Base-by-base conservation (phyloP, 2,888 invertebrate species). In the Tachina lurida region DNA sequence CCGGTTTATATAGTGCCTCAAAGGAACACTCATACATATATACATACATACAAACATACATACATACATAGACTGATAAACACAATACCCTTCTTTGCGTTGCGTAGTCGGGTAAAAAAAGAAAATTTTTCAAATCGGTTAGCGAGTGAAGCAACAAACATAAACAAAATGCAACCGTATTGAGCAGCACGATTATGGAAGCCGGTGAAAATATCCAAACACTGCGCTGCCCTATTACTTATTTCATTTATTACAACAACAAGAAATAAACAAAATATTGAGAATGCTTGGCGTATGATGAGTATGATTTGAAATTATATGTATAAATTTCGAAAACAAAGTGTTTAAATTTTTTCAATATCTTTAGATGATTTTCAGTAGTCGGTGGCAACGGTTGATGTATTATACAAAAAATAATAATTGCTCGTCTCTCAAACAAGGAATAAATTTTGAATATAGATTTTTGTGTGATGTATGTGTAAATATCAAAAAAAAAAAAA, bases 311-410 rank as follows among this genome's bases (percentile, higher is more conserved):
- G 49, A 73, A 83, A 56, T 60, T 71, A 15, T 71, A 15, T 62
- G 13, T 31, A 58, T 12, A 31, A 60, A 67, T 81, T 77, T 73
- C 60, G 58, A 83, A 73, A 45, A 62, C 15, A 39, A 17, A 47
- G 10, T 65, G 67, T 60, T 77, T 60, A 74, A 52, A 49, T 41
- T 58, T 67, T 74, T 74, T 74, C 74, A 81, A 81, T 67, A 71
- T 83, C 19, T 74, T 82, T 60, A 87, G 84, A 87, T 79, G 76
- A 73, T 75, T 84, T 65, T 54, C 31, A 62, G 60, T 58, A 60
- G 63, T 82, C 87, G 74, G 65, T 71, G 84, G 70, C 54, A 75
- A 54, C 78, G 76, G 84, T 75, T 73, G 74, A 73, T 63, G 17
- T 13, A 22, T 47, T 31, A 31, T 7, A 31, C 4, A 65, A 54